Conservation (phyloP, 2,888 invertebrate species). For the Alcis repandata region DNA sequence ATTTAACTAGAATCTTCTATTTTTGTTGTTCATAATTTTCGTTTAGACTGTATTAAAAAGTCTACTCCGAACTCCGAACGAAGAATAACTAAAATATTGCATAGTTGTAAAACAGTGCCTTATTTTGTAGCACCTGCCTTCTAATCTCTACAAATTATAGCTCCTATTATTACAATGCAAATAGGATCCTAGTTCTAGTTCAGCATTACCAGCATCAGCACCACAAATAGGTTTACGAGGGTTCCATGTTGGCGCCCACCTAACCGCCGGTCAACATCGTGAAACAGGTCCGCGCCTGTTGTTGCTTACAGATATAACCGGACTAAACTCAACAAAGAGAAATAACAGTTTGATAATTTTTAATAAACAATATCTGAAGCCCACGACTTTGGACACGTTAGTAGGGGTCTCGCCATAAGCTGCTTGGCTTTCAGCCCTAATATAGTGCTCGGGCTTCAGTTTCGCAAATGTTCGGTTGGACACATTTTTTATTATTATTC, state of each 20-base stretch:
- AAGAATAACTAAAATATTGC: not conserved
- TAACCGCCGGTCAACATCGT: constrained; percentile 13
- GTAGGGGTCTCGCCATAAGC: too few relatives aligned
- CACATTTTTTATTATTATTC: too few relatives aligned
- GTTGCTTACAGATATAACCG: not conserved
- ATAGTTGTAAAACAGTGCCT: not conserved
- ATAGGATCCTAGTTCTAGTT: not conserved
- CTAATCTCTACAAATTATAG: not conserved
- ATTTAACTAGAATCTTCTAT: not conserved
- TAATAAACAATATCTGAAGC: not conserved
- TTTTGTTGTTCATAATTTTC: not conserved
- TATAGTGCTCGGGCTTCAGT: too few relatives aligned
- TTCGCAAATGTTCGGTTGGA: too few relatives aligned
- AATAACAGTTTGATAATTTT: not conserved
- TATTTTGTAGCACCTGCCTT: not conserved
- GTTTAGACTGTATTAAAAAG: not conserved
- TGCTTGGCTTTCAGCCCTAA: too few relatives aligned
- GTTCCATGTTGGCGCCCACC: constrained; percentile 14
- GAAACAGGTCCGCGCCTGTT: not conserved
- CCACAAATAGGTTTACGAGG: constrained; percentile 14
- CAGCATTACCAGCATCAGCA: constrained; percentile 1
- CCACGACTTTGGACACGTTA: too few relatives aligned
- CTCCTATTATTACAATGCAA: not conserved
- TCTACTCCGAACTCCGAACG: not conserved
- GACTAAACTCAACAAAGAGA: not conserved